Evolutionary conservation across 1,140 invertebrate genomes (phyloP).

Genomic region (Drosophila lacteicornis): DNA sequence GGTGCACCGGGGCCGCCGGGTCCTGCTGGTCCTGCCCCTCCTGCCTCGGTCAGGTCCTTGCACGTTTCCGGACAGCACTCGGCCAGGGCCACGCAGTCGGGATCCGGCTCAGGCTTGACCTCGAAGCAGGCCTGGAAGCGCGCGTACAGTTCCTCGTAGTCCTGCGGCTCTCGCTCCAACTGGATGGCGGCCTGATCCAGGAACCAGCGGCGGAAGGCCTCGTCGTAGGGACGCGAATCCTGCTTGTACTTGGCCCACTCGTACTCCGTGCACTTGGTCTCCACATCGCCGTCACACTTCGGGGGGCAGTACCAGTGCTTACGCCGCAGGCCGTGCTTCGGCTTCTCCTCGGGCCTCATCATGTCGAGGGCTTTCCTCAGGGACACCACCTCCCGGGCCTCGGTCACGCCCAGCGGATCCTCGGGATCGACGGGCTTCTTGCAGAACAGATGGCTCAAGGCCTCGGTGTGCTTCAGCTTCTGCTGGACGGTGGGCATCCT

Average conservation of each 20-base stretch:
- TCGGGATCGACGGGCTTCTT: background rate
- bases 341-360: background rate
- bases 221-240: conserved; percentile 20
- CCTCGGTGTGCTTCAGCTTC: conserved; percentile 21
- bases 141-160: conserved; percentile 56
- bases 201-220: conserved; percentile 19
- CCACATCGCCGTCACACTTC: background rate
- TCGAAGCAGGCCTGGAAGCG: conserved; percentile 52
- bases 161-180: conserved; percentile 23
- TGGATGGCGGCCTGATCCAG: background rate
- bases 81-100: background rate
- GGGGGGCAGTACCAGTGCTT: conserved; percentile 30
- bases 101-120: background rate
- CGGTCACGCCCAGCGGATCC: conserved; percentile 2
- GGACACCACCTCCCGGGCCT: background rate
- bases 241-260: conserved; percentile 58
- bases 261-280: conserved; percentile 45
- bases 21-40: background rate
- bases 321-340: background rate
- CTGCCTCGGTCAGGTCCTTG: background rate
- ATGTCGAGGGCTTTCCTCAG: conserved; percentile 1
- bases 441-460: conserved; percentile 24
- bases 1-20: background rate
- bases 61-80: conserved; percentile 34
- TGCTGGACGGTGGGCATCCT: conserved; percentile 37